Percentiles rank a stretch among this genome's conserved stretches.
phyloP scores from a whole-genome alignment of 2,888 invertebrate genomes.

The Eugnorisma glareosa region DNA sequence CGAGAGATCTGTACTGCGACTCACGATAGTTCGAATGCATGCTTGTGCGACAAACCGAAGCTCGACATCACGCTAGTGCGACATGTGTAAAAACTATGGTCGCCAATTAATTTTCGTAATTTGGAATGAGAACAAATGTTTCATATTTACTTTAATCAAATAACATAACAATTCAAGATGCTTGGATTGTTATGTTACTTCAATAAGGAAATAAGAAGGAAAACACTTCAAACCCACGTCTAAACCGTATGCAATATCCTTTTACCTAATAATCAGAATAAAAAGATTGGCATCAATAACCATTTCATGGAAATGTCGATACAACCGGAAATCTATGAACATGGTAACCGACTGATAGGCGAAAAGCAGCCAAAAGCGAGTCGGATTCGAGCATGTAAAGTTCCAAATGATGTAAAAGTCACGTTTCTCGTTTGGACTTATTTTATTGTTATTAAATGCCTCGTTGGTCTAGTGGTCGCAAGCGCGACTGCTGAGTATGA shows the following conservation, averaged over 20 bases:
- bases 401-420: too few relatives aligned
- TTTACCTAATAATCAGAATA: neutral
- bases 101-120: neutral
- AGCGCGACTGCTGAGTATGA: too few relatives aligned
- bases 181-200: neutral
- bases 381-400: neutral
- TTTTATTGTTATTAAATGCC: neutral
- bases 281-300: slow-evolving; percentile 3
- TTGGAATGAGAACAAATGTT: too few relatives aligned
- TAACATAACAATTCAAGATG: neutral
- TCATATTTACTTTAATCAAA: neutral
- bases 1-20: neutral
- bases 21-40: neutral
- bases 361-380: neutral
- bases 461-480: neutral
- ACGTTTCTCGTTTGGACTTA: neutral
- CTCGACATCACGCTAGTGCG: neutral
- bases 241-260: neutral
- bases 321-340: neutral
- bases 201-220: neutral
- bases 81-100: neutral
- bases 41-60: neutral
- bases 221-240: neutral
- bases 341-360: neutral
- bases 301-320: neutral